Evolutionary conservation across 2,888 invertebrate genomes (phyloP).

Genomic region (Coleophora deauratella): DNA sequence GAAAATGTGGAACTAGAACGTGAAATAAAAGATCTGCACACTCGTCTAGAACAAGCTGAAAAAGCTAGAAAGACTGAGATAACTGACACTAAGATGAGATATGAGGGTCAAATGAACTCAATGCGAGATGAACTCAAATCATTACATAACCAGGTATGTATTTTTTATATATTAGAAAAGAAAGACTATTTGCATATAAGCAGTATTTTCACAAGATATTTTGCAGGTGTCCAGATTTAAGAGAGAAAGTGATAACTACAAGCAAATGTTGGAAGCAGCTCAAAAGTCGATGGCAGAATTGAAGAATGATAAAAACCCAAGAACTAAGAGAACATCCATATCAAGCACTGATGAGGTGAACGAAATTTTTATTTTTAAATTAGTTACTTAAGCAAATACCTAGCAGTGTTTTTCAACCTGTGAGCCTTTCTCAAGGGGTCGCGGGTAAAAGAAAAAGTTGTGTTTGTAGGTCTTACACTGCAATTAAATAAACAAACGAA

Average conservation of each 20-base stretch:
- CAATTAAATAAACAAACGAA: background rate
- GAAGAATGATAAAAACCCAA: slow-evolving; percentile 67
- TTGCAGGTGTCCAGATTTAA: slow-evolving; percentile 81
- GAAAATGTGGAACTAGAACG: slow-evolving; percentile 84
- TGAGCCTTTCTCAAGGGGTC: too few relatives aligned
- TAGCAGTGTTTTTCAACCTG: too few relatives aligned
- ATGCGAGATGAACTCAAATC: slow-evolving; percentile 88
- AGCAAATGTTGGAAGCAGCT: slow-evolving; percentile 91
- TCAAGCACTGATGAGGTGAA: slow-evolving; percentile 83
- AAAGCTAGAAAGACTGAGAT: slow-evolving; percentile 84
- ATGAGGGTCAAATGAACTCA: slow-evolving; percentile 87
- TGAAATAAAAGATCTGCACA: slow-evolving; percentile 81
- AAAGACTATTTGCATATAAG: too few relatives aligned
- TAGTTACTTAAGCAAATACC: background rate
- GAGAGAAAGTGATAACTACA: slow-evolving; percentile 90
- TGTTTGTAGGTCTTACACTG: too few relatives aligned
- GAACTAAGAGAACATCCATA: slow-evolving; percentile 76
- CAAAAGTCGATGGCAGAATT: slow-evolving; percentile 88
- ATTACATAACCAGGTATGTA: slow-evolving; percentile 80
- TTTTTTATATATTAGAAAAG: too few relatives aligned
- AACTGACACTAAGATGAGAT: slow-evolving; percentile 85
- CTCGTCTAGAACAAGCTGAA: slow-evolving; percentile 79
- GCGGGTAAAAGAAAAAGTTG: too few relatives aligned
- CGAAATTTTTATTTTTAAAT: background rate
- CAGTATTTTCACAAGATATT: background rate